Conservation (phyloP, 2,113 vertebrate genomes). For the Aegithalos caudatus region DNA sequence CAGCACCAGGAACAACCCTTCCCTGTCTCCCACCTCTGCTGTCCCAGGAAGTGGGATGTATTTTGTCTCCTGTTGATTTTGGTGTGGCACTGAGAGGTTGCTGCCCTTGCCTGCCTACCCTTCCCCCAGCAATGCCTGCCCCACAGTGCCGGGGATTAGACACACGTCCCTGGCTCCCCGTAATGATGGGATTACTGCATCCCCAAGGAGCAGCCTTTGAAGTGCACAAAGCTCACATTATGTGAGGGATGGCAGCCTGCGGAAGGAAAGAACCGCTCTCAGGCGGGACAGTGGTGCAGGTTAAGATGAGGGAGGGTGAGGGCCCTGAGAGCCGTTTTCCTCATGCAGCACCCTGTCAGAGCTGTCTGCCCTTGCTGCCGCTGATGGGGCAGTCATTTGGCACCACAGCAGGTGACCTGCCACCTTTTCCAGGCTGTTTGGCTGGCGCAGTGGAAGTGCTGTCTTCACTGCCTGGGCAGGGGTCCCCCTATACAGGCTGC, state of each 20-base stretch:
- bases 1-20: fast-evolving
- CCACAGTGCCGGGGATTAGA: neutral
- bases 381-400: neutral
- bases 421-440: neutral
- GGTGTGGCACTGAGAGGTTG: fast-evolving
- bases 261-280: neutral
- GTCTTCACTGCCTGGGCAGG: neutral
- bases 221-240: neutral
- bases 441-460: neutral
- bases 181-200: neutral
- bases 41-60: fast-evolving
- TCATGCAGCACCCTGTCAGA: fast-evolving
- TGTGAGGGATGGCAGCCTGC: neutral
- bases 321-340: neutral
- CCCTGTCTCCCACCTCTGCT: neutral
- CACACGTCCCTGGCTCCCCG: neutral
- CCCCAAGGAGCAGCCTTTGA: neutral
- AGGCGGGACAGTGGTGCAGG: fast-evolving
- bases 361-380: neutral
- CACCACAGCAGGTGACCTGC: neutral
- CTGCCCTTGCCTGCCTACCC: neutral
- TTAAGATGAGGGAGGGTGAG: neutral
- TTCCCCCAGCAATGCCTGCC: neutral
- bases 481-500: neutral
- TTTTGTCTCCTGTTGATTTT: neutral